Percentiles rank a stretch among this genome's conserved stretches.
Evolutionary conservation across 2,888 invertebrate species (phyloP).

Genomic region (Phragmatobia fuliginosa): DNA sequence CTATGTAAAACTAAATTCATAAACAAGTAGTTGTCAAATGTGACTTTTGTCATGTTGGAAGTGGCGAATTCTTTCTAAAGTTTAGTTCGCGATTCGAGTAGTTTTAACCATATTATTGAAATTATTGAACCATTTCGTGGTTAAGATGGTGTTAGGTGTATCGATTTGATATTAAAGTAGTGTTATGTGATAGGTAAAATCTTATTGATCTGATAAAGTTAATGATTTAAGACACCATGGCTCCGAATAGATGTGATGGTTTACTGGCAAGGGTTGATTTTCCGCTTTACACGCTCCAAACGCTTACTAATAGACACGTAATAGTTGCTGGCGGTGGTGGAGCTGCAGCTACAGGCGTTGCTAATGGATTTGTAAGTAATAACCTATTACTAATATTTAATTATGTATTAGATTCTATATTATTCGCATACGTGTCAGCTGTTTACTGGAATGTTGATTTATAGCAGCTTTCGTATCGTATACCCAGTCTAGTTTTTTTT

Average conservation of each 20-base stretch:
- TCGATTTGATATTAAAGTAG: slow-evolving; percentile 58
- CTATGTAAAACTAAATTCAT: slow-evolving; percentile 19
- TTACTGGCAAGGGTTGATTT: slow-evolving; percentile 96
- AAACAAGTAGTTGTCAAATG: slow-evolving; percentile 59
- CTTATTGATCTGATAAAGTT: slow-evolving; percentile 58
- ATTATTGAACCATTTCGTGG: slow-evolving; percentile 58
- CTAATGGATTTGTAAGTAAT: slow-evolving; percentile 97
- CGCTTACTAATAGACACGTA: slow-evolving; percentile 96
- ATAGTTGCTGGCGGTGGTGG: slow-evolving; percentile 99
- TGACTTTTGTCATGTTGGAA: slow-evolving; percentile 87
- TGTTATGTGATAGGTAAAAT: slow-evolving; percentile 53
- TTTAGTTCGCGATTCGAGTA: slow-evolving; percentile 67
- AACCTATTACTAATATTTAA: slow-evolving; percentile 25
- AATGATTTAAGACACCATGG: slow-evolving; percentile 75
- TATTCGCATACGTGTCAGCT: slow-evolving; percentile 67
- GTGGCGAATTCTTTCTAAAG: slow-evolving; percentile 70
- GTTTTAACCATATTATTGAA: slow-evolving; percentile 69
- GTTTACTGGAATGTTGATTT: slow-evolving; percentile 43
- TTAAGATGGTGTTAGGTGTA: slow-evolving; percentile 69
- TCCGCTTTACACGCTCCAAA: slow-evolving; percentile 96
- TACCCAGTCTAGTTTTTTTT: slow-evolving; percentile 13
- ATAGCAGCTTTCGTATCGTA: slow-evolving; percentile 32
- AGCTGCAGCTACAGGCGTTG: slow-evolving; percentile 98
- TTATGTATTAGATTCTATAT: slow-evolving; percentile 27
- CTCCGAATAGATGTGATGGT: slow-evolving; percentile 88